Evolutionary conservation across 2,113 vertebrate genomes (phyloP), one percentile per base, ranked within the genome.

Genomic region (Phoenicopterus ruber): DNA sequence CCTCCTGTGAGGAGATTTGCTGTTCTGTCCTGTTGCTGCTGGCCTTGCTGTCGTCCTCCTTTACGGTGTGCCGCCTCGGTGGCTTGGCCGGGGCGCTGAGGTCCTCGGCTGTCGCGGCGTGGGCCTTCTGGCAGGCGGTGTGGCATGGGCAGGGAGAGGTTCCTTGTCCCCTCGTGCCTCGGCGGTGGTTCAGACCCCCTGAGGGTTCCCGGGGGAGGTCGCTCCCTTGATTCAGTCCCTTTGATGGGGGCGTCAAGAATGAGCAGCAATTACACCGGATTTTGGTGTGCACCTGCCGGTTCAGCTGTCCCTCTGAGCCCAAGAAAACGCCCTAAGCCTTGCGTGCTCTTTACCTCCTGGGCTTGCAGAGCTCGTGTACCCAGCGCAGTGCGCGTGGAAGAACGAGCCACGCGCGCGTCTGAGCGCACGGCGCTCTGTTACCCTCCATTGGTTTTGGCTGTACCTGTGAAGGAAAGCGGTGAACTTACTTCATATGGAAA

Each of bases 61-160:
- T 15, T 31, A 10, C 2, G 1, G 17, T 0, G 46, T 17, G 2
- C 16, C 2, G 18, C 55, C 72, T 17, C 3, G 5, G 73, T 13
- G 83, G 34, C 52, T 13, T 2, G 47, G 67, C 52, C 4, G 2
- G 42, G 14, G 40, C 0, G 18, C 62, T 20, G 82, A 42, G 40
- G n/a, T 49, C 28, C 54, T 17, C 62, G 1, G 21, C 58, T 66
- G 14, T 49, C 0, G 0, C 1, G 13, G 0, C 3, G 2, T 6
- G 44, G 46, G 19, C 49, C 44, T 52, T 38, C 3, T 36, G 47
- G 44, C 76, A 28, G 25, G 38, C 1, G 0, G 11, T 3, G 38
- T 40, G 36, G 6, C 5, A 12, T 42, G 89, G 21, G 65, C 52
- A 34, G 49, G 31, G 29, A 28, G 67, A 49, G 36, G 21, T 49